Evolutionary conservation across 2,113 vertebrate genomes (phyloP), one percentile per base, ranked within the genome.

Genomic region (Nanorana parkeri): DNA sequence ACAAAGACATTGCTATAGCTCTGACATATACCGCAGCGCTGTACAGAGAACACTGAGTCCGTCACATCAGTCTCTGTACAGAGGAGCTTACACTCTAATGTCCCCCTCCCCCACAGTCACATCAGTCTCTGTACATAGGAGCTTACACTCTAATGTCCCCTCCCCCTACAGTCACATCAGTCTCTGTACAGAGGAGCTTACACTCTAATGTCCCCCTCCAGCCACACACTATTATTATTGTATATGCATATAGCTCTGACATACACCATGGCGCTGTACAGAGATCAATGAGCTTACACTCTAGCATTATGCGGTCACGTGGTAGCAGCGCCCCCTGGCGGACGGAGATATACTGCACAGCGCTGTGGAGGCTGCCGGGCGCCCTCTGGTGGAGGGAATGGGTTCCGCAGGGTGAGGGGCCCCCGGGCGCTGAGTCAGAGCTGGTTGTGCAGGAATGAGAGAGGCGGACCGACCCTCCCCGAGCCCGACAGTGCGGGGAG

Each of bases 391-490:
- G 17, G 66, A 10, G 17, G 66, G 17, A 36, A 8, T 20, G 15
- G 17, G 29, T 5, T 29, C 11, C 4, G 17, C 23, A 16, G 64
- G 66, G 32, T 29, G 28, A 36, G 32, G 32, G 32, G 32, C 32
- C 32, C 32, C 32, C 32, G 32, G 32, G 32, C 32, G 32, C 32
- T 36, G 32, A 36, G 32, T 36, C 26, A 32, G 66, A 68, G 17
- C 66, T n/a, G 66, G 66, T 41, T 41, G 66, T 41, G 8, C 66
- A 36, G 66, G 66, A 36, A 36, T 68, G 66, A 36, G 29, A 32
- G 32, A n/a, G 66, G 36, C 32, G 66, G 66, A 2, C 8, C 24
- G 64, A 66, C 64, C 66, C 66, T 19, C 29, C 66, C 66, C 6
- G 19, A 1, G 3, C n/a, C 8, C 32, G 6, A 20, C 15, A 41